Evolutionary conservation across 2,113 vertebrate genomes (phyloP).

Genomic region (Tragelaphus buxtoni): DNA sequence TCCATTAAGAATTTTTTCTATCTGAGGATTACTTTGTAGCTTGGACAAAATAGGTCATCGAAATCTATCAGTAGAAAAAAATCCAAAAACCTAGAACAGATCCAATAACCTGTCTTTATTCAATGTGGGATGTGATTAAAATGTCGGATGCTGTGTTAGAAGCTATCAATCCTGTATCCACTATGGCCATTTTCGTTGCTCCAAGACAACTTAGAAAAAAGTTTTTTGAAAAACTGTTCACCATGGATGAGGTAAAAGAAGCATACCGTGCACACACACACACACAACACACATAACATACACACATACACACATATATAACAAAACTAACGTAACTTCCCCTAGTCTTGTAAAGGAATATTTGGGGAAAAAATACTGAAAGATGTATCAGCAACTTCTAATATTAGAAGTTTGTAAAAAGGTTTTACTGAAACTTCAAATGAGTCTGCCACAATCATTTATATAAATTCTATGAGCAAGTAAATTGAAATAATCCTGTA

Average conservation of each 20-base stretch:
- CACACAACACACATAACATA: not conserved
- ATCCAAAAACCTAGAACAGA: not conserved
- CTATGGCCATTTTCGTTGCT: not conserved
- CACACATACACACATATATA: not conserved
- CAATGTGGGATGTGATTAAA: not conserved
- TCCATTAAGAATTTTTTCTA: slow-evolving; percentile 29
- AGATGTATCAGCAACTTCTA: not conserved
- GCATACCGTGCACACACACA: not conserved
- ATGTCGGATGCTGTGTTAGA: not conserved
- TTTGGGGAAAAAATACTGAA: not conserved
- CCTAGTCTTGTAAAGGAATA: not conserved
- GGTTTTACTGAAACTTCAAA: not conserved
- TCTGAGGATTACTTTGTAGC: not conserved
- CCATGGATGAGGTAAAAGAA: not conserved
- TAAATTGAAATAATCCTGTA: not conserved
- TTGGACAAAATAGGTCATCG: slow-evolving; percentile 12
- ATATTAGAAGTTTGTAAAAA: slow-evolving; percentile 9
- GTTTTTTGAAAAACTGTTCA: not conserved
- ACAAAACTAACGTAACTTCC: not conserved
- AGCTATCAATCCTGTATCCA: not conserved
- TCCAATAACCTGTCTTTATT: not conserved
- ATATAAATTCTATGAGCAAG: slow-evolving; percentile 8
- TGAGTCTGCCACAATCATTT: not conserved
- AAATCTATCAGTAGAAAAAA: slow-evolving; percentile 22
- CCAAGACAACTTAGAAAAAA: not conserved